A percentile compares a stretch with the other conserved stretches of the same genome.
Conservation (phyloP, 2,113 vertebrate genomes). For the Mesocricetus auratus region DNA sequence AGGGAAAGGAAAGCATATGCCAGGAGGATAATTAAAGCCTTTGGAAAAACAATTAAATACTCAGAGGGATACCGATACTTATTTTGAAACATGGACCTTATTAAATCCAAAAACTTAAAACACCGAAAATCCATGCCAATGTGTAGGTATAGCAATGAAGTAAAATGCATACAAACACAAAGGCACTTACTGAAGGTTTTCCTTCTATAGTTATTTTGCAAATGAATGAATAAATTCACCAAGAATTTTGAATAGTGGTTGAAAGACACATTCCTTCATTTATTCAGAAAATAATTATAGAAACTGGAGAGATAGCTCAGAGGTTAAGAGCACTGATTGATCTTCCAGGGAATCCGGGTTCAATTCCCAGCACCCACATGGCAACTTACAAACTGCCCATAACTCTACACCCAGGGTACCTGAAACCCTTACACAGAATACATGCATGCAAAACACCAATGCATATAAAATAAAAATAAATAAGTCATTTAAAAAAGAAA, state of each 20-base stretch:
- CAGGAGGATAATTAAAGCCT: slow-evolving; percentile 61
- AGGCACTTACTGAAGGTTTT: not conserved
- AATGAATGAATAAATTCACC: not conserved
- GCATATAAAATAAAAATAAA: too few species aligned
- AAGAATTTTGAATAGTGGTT: slow-evolving; percentile 2
- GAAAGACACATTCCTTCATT: not conserved
- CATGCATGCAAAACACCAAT: too few species aligned
- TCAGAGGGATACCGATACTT: slow-evolving; percentile 52
- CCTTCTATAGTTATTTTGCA: not conserved
- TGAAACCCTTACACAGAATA: too few species aligned
- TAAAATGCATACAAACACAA: not conserved
- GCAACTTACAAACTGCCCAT: too few species aligned
- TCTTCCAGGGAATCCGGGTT: too few species aligned
- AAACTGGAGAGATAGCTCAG: too few species aligned
- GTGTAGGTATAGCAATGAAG: slow-evolving; percentile 20
- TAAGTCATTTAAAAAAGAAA: not conserved
- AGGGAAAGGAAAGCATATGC: slow-evolving; percentile 1
- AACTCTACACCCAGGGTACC: too few species aligned
- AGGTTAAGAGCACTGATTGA: too few species aligned
- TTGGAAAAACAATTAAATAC: slow-evolving; percentile 62
- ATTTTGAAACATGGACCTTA: slow-evolving; percentile 43
- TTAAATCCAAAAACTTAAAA: slow-evolving; percentile 45
- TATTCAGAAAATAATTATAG: slow-evolving; percentile 52
- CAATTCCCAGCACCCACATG: too few species aligned
- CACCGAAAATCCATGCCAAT: slow-evolving; percentile 47